Evolutionary conservation across 1,140 invertebrate species (phyloP).

Genomic region (Leguminivora glycinivorella): DNA sequence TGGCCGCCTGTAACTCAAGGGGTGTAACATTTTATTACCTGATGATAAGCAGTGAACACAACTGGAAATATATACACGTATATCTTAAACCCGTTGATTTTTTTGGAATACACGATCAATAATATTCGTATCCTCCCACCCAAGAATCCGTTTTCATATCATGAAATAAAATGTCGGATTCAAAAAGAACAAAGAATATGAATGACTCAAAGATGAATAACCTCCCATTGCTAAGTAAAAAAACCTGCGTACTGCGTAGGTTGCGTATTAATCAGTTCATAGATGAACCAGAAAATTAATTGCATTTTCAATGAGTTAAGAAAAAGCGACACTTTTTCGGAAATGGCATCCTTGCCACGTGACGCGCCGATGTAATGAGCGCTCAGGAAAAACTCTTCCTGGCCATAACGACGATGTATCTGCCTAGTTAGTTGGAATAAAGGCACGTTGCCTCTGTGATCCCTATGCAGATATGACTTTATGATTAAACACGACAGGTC

Average conservation of each 20-base stretch:
- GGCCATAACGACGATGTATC: background rate
- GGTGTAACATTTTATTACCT: no score
- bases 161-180: background rate
- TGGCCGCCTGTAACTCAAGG: no score
- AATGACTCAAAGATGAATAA: background rate
- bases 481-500: background rate
- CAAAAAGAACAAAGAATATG: background rate
- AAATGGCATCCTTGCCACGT: constrained; percentile 8
- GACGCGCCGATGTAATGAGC: constrained; percentile 12
- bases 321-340: constrained; percentile 22
- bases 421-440: background rate
- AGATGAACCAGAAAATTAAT: constrained; percentile 19
- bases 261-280: constrained; percentile 9
- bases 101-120: no score
- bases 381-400: constrained; percentile 4
- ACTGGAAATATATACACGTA: no score
- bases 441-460: background rate
- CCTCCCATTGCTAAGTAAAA: background rate
- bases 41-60: no score
- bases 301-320: constrained; percentile 16
- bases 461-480: background rate
- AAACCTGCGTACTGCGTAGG: no score
- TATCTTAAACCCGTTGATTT: no score
- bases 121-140: no score
- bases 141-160: no score